These are phyloP conservation scores for Pampusana beccarii DNA, from an alignment of 2,113 vertebrate species.

Conservation along the genomic window DNA sequence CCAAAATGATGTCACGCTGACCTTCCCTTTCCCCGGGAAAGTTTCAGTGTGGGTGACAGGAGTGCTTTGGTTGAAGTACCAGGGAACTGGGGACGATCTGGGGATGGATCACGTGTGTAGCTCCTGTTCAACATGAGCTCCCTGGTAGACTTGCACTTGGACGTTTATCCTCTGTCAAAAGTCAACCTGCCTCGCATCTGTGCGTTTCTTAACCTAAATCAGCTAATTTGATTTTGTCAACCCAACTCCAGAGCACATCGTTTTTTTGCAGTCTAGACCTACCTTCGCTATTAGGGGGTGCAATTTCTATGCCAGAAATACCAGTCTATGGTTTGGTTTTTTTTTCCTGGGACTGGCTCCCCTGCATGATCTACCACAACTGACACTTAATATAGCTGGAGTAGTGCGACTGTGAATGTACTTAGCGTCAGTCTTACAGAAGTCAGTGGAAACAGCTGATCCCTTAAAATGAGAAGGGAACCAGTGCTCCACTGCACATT, in stretches of 20 bases:
- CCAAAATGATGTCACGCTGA: not conserved
- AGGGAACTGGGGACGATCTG: not conserved
- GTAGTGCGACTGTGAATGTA: slow-evolving; percentile 13
- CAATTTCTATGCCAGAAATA: slow-evolving; percentile 34
- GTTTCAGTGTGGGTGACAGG: not conserved
- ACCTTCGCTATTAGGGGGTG: not conserved
- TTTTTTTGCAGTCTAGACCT: slow-evolving; percentile 16
- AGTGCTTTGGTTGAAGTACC: not conserved
- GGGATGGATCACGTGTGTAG: not conserved
- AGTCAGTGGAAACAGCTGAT: slow-evolving; percentile 48
- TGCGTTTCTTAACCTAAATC: not conserved
- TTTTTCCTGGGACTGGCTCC: not conserved
- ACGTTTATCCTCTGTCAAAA: not conserved
- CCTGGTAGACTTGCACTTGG: not conserved
- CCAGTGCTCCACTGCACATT: not conserved
- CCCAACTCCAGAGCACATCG: not conserved
- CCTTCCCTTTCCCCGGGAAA: not conserved
- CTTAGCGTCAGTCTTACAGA: not conserved
- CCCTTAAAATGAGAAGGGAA: slow-evolving; percentile 11
- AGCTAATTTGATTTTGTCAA: slow-evolving; percentile 20
- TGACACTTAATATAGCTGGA: not conserved
- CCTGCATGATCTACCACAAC: not conserved
- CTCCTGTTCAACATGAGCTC: not conserved
- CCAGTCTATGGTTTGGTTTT: slow-evolving; percentile 61
- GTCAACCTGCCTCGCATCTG: not conserved